Evolutionary conservation across 2,888 invertebrate genomes (phyloP).

Genomic region (Hemicrepidius hirtus): DNA sequence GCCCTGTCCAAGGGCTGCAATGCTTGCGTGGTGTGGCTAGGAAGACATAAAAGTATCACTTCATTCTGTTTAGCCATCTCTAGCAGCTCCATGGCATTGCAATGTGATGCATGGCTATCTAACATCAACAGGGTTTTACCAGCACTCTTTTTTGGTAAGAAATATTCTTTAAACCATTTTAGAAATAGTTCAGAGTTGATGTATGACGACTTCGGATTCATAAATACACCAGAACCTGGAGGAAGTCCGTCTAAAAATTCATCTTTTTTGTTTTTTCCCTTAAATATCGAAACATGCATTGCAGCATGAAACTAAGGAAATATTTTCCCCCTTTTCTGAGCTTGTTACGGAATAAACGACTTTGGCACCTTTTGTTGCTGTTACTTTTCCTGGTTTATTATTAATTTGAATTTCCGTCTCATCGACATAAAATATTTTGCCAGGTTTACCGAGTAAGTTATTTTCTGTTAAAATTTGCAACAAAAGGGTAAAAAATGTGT

Average conservation of each 20-base stretch:
- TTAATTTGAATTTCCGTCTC: slow-evolving; percentile 63
- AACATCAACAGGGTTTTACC: slow-evolving; percentile 20
- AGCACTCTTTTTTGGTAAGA: slow-evolving; percentile 8
- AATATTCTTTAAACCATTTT: slow-evolving; percentile 55
- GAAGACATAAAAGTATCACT: slow-evolving; percentile 31
- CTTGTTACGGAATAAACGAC: slow-evolving; percentile 55
- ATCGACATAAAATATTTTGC: slow-evolving; percentile 61
- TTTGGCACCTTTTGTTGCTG: slow-evolving; percentile 58
- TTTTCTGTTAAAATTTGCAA: too few relatives aligned
- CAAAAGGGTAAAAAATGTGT: too few relatives aligned
- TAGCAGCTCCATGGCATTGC: slow-evolving; percentile 16
- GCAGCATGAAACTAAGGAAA: slow-evolving; percentile 62
- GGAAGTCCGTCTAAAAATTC: slow-evolving; percentile 17
- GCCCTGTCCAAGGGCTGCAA: slow-evolving; percentile 55
- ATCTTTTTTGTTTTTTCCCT: slow-evolving; percentile 50
- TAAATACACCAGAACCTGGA: slow-evolving; percentile 51
- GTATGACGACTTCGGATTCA: slow-evolving; percentile 51
- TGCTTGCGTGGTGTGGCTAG: slow-evolving; percentile 47
- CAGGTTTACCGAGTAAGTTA: slow-evolving; percentile 60
- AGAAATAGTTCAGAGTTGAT: slow-evolving; percentile 34
- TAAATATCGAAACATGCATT: slow-evolving; percentile 61
- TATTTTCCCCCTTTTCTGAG: slow-evolving; percentile 60
- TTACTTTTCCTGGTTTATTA: slow-evolving; percentile 64
- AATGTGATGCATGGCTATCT: slow-evolving; percentile 34
- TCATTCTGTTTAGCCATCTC: slow-evolving; percentile 33